Evolutionary conservation across 2,888 invertebrate species (phyloP).

Genomic region (Phyllotreta striolata): DNA sequence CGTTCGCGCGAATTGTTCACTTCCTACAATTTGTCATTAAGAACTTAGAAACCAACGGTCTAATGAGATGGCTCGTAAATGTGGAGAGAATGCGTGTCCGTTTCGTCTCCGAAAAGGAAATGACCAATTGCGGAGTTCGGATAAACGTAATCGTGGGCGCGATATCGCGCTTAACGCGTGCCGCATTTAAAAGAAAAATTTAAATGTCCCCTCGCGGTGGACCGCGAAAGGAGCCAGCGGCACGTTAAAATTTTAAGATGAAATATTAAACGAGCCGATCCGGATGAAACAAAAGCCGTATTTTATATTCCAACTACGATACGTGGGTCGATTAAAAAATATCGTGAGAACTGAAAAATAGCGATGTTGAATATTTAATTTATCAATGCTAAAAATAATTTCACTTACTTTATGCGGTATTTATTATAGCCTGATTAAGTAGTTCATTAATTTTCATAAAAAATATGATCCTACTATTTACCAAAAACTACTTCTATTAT

Average conservation of each 20-base stretch:
- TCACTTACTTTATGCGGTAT: no score
- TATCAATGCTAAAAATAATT: no score
- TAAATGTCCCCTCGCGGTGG: constrained; percentile 7
- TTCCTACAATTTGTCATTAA: constrained; percentile 42
- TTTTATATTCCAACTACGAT: no score
- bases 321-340: no score
- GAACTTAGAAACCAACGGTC: constrained; percentile 38
- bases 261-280: neutral
- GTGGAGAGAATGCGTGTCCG: constrained; percentile 36
- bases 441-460: no score
- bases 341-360: no score
- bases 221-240: constrained; percentile 15
- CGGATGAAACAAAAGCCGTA: no score
- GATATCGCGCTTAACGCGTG: constrained; percentile 40
- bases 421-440: no score
- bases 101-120: constrained; percentile 44
- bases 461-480: no score
- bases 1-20: constrained; percentile 40
- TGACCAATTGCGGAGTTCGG: constrained; percentile 44
- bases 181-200: constrained; percentile 24
- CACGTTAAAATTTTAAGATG: constrained; percentile 8
- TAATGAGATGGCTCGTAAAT: constrained; percentile 41
- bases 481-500: no score
- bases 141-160: constrained; percentile 35
- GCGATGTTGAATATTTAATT: no score